phyloP scores from a whole-genome alignment of 2,888 invertebrate species.

The Halocaridina rubra region DNA sequence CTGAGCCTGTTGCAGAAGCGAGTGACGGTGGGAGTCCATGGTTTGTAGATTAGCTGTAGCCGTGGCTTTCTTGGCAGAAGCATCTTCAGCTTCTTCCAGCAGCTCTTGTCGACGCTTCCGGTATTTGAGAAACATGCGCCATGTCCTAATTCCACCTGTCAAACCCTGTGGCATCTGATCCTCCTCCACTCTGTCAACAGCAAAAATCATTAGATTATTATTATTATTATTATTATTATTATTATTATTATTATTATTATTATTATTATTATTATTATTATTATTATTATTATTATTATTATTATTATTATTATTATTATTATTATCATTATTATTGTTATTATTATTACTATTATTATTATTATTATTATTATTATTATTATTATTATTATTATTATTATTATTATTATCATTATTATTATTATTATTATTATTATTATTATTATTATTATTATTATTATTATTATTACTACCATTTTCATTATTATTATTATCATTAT shows the following conservation, averaged over 20 bases:
- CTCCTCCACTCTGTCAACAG: conserved; percentile 13
- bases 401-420: not conserved
- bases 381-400: not conserved
- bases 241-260: not conserved
- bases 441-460: not conserved
- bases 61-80: conserved; percentile 13
- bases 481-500: not conserved
- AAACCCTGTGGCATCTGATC: conserved; percentile 37
- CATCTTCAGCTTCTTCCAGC: conserved; percentile 25
- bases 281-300: not conserved
- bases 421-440: not conserved
- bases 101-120: conserved; percentile 47
- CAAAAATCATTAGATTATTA: not conserved
- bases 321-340: not conserved
- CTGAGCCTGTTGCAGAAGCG: conserved; percentile 18
- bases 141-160: conserved; percentile 30
- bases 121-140: conserved; percentile 30
- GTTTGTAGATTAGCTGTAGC: conserved; percentile 33
- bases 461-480: not conserved
- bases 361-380: not conserved
- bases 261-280: not conserved
- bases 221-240: not conserved
- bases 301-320: not conserved
- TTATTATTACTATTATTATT: not conserved
- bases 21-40: not conserved